Percentiles rank a stretch among this genome's conserved stretches.
These are phyloP conservation scores for Plestiodon gilberti DNA, from an alignment of 2,113 vertebrate genomes.

Conservation along the genomic window DNA sequence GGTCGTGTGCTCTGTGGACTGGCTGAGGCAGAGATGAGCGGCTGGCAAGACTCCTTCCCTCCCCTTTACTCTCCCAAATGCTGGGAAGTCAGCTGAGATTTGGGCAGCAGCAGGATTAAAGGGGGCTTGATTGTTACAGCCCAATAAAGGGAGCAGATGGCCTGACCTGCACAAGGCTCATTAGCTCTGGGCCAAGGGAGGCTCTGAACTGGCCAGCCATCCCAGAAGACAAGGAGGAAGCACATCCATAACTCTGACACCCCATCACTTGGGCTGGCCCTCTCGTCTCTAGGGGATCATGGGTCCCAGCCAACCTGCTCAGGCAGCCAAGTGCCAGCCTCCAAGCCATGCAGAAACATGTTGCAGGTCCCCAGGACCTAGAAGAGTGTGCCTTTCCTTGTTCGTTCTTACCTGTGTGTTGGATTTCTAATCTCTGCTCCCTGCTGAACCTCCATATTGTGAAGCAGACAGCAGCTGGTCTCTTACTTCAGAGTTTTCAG, in stretches of 20 bases:
- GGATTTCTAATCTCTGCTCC: not conserved
- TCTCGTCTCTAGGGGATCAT: not conserved
- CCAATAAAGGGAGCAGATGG: constrained; percentile 8
- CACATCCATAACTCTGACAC: not conserved
- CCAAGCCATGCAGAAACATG: not conserved
- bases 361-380: not conserved
- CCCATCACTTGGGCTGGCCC: not conserved
- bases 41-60: constrained; percentile 10
- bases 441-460: not conserved
- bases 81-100: constrained; percentile 11
- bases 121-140: constrained; percentile 3
- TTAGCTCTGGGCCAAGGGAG: not conserved
- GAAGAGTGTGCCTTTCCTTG: not conserved
- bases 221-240: not conserved
- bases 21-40: not conserved
- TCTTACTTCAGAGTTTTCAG: fast-evolving
- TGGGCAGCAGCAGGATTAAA: not conserved
- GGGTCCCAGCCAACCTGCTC: not conserved
- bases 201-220: not conserved
- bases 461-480: not conserved
- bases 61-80: not conserved
- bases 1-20: constrained; percentile 13
- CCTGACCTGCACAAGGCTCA: fast-evolving
- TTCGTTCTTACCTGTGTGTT: not conserved
- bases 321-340: not conserved